Conservation (phyloP, 2,888 invertebrate species). For the Cryptocephalus moraei region DNA sequence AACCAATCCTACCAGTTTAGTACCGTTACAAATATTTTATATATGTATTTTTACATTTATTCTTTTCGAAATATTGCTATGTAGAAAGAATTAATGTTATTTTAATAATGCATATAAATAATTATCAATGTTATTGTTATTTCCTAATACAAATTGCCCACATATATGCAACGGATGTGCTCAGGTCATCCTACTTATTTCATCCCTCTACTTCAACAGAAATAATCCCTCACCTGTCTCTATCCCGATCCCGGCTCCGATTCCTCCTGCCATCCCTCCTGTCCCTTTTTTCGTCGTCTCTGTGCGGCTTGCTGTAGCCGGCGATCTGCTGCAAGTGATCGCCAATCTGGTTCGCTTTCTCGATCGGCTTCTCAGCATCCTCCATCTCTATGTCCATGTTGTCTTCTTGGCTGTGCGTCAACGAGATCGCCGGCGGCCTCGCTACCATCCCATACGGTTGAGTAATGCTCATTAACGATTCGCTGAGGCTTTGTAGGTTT, state of each 20-base stretch:
- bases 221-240: constrained; percentile 10
- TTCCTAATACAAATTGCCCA: no score
- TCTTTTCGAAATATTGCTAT: no score
- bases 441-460: constrained; percentile 33
- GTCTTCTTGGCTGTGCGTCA: constrained; percentile 48
- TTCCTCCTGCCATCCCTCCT: constrained; percentile 25
- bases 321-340: constrained; percentile 6
- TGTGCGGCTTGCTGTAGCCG: constrained; percentile 10
- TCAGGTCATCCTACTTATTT: no score
- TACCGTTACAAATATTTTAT: no score
- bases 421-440: constrained; percentile 34
- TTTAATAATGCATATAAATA: no score
- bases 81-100: no score
- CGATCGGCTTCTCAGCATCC: constrained; percentile 38
- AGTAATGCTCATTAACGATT: constrained; percentile 37
- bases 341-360: constrained; percentile 33
- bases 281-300: constrained; percentile 16
- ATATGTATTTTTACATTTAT: no score
- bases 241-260: constrained; percentile 19
- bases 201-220: no score
- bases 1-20: no score
- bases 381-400: constrained; percentile 75
- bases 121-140: no score
- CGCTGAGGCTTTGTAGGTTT: constrained; percentile 21
- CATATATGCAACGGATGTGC: no score